These are phyloP conservation scores for Proteles cristata DNA, from an alignment of 2,113 vertebrate genomes.

Conservation along the genomic window DNA sequence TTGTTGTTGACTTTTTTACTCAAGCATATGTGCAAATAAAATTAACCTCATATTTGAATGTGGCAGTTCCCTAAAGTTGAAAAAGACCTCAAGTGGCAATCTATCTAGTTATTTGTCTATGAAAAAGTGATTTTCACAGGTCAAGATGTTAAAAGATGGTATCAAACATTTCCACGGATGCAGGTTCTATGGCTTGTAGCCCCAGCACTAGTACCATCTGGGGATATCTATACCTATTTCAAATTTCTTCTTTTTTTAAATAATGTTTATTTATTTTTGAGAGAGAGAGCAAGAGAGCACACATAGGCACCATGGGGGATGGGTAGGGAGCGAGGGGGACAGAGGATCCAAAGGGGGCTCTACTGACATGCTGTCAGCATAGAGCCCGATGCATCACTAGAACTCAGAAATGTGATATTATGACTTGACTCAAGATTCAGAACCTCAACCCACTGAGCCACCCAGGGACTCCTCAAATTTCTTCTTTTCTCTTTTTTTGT, in stretches of 20 bases:
- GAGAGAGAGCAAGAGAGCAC: no score
- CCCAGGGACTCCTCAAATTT: no score
- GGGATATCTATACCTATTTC: not conserved
- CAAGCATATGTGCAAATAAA: slow-evolving; percentile 10
- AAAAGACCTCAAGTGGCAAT: not conserved
- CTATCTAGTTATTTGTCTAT: not conserved
- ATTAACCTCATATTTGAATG: slow-evolving; percentile 62
- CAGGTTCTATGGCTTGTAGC: not conserved
- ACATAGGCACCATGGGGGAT: no score
- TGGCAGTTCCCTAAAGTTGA: slow-evolving; percentile 41
- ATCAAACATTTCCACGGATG: not conserved
- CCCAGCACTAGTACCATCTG: not conserved
- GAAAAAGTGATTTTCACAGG: not conserved
- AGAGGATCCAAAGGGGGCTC: no score
- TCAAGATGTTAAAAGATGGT: not conserved
- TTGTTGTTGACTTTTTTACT: not conserved
- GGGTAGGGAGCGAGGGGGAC: no score
- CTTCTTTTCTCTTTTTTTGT: not conserved
- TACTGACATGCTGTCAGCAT: no score
- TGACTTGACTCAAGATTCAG: no score
- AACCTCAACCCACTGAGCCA: no score
- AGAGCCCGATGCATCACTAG: no score
- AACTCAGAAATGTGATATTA: no score
- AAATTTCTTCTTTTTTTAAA: not conserved
- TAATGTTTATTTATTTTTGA: no score